Base-by-base conservation (phyloP, 2,797 vertebrate genomes). In the Chaunax sp. region DNA sequence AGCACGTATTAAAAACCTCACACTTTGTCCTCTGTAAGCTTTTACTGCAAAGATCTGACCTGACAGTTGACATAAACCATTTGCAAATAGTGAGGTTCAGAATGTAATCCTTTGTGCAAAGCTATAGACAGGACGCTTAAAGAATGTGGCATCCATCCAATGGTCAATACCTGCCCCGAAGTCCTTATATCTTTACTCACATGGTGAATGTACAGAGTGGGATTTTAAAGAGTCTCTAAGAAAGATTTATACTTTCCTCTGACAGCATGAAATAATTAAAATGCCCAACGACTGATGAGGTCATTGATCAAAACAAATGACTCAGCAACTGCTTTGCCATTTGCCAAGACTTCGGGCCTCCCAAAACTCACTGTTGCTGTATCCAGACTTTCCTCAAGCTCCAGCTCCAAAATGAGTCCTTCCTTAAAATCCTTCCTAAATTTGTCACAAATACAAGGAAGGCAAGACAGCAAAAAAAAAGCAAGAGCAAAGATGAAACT, bases 111-210 rank as follows among this genome's bases (percentile, higher is more conserved):
- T 49, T 23, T 30, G 12, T 10, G 7, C 33, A 3, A 10, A 8
- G 12, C 33, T 1, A 35, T 11, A 35, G 33, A 30, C 28, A 30
- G 28, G 5, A 30, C 9, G 33, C 33, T 10, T 35, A 16, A 30
- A 18, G 25, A 15, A 5, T 1, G 41, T 65, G 68, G 62, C 76
- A 41, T 63, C 56, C 41, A 30, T 74, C 63, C 51, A 72, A 23
- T 5, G 23, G 23, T 43, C 43, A 69, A 66, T 51, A 30, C 50
- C 22, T 44, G 19, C 25, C 44, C 44, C n/a, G 0, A 47, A 60
- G 44, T 8, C 37, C 47, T 37, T 6, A 7, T 56, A 45, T 60
- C 19, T 67, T 62, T 10, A 20, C 49, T 75, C 5, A 2, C 2
- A 13, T 5, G 5, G 23, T 35, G 15, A 49, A 53, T 22, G 23